These are phyloP conservation scores for Catostylus mosaicus DNA, from an alignment of 30 jellyfish, hydroid and myxozoan species.

Conservation along the genomic window DNA sequence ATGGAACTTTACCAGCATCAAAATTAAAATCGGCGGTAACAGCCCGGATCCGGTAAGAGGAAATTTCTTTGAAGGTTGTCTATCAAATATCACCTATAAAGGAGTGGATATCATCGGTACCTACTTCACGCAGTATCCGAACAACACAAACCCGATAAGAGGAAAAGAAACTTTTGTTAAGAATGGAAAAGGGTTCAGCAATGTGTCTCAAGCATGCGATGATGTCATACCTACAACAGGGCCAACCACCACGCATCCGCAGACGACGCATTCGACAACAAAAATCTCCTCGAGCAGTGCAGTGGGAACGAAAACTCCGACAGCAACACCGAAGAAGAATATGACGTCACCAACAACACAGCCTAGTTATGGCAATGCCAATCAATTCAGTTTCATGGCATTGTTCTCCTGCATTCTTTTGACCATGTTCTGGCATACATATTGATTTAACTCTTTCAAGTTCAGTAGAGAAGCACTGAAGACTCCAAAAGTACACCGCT, in stretches of 20 bases:
- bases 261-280: no score
- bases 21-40: slow-evolving; percentile 21
- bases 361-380: not conserved
- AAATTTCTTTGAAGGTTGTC: slow-evolving; percentile 15
- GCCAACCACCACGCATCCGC: slow-evolving; percentile 9
- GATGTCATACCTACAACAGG: slow-evolving; percentile 18
- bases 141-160: slow-evolving; percentile 15
- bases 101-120: slow-evolving; percentile 10
- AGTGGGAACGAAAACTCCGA: no score
- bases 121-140: slow-evolving; percentile 36
- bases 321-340: not conserved
- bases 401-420: not conserved
- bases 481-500: no score
- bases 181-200: slow-evolving; percentile 19
- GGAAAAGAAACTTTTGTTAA: slow-evolving; percentile 12
- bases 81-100: slow-evolving; percentile 11
- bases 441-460: no score
- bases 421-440: no score
- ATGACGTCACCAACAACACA: not conserved
- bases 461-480: no score
- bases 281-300: no score
- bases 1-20: slow-evolving; percentile 8
- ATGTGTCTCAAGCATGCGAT: slow-evolving; percentile 5
- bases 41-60: slow-evolving; percentile 16
- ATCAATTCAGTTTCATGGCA: not conserved